Evolutionary conservation across 2,888 invertebrate species (phyloP).

Genomic region (Napeogenes sylphis): DNA sequence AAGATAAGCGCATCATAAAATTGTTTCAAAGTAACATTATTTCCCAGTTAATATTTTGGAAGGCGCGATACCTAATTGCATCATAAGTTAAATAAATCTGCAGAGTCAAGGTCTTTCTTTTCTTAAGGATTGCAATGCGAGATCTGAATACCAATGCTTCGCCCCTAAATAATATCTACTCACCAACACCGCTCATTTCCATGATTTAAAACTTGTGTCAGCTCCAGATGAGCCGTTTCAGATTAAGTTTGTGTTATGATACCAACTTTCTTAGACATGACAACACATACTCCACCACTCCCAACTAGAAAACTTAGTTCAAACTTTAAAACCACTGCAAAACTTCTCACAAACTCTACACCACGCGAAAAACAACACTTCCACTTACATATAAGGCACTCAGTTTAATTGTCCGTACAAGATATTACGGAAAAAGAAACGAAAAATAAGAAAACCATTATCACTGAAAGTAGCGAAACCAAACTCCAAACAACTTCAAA

Average conservation of each 20-base stretch:
- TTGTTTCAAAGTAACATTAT: slow-evolving; percentile 30
- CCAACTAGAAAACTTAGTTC: slow-evolving; percentile 46
- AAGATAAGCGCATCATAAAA: slow-evolving; percentile 49
- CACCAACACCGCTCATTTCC: slow-evolving; percentile 65
- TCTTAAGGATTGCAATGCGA: slow-evolving; percentile 26
- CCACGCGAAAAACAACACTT: slow-evolving; percentile 16
- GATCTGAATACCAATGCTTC: slow-evolving; percentile 16
- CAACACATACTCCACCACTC: slow-evolving; percentile 60
- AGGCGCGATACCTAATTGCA: slow-evolving; percentile 35
- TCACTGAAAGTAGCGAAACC: slow-evolving; percentile 43
- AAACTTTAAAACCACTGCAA: slow-evolving; percentile 38
- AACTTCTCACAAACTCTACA: slow-evolving; percentile 29
- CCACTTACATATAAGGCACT: slow-evolving; percentile 33
- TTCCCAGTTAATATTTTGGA: slow-evolving; percentile 24
- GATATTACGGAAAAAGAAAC: slow-evolving; percentile 34
- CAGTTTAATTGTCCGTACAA: slow-evolving; percentile 35
- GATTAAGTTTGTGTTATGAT: slow-evolving; percentile 51
- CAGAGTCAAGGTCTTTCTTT: slow-evolving; percentile 46
- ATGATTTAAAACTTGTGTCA: slow-evolving; percentile 44
- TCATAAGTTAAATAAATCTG: slow-evolving; percentile 34
- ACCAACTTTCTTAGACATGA: slow-evolving; percentile 64
- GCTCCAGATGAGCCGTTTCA: slow-evolving; percentile 37
- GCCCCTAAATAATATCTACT: slow-evolving; percentile 39
- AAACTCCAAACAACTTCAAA: slow-evolving; percentile 38
- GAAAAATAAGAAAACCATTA: slow-evolving; percentile 45